Evolutionary conservation across 2,888 invertebrate species (phyloP).

Genomic region (Microdon myrmicae): DNA sequence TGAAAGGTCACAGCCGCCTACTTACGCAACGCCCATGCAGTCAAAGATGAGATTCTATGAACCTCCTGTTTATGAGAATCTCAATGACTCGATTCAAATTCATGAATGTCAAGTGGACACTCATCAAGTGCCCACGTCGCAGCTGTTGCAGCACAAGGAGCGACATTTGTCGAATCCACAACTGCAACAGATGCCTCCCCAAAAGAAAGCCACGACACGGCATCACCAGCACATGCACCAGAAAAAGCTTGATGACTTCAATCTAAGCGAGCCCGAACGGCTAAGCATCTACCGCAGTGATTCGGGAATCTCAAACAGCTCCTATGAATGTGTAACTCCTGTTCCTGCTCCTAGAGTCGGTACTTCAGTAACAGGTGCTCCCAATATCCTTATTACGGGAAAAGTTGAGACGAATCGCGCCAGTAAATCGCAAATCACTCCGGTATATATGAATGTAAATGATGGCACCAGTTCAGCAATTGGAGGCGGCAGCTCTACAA

Average conservation of each 20-base stretch:
- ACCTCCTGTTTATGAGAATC: slow-evolving; percentile 71
- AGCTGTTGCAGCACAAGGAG: slow-evolving; percentile 31
- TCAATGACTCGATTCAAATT: slow-evolving; percentile 76
- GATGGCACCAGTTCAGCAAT: slow-evolving; percentile 18
- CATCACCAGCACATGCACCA: slow-evolving; percentile 51
- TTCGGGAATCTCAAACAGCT: slow-evolving; percentile 67
- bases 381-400: slow-evolving; percentile 12
- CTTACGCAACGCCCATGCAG: slow-evolving; percentile 41
- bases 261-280: slow-evolving; percentile 64
- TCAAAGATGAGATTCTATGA: slow-evolving; percentile 62
- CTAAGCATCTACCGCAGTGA: slow-evolving; percentile 66
- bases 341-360: slow-evolving; percentile 71
- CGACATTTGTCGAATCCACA: slow-evolving; percentile 24
- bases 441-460: slow-evolving; percentile 51
- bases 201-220: slow-evolving; percentile 34
- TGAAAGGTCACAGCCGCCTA: slow-evolving; percentile 45
- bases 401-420: slow-evolving; percentile 39
- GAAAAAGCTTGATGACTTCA: slow-evolving; percentile 59
- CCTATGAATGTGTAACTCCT: slow-evolving; percentile 69
- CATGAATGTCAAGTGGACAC: slow-evolving; percentile 67
- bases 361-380: slow-evolving; percentile 11
- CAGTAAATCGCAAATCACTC: slow-evolving; percentile 28
- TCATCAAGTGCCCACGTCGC: slow-evolving; percentile 53
- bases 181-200: slow-evolving; percentile 33
- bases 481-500: slow-evolving; percentile 48